Conservation (phyloP, 2,797 vertebrate species). For the Nothura maculosa region DNA sequence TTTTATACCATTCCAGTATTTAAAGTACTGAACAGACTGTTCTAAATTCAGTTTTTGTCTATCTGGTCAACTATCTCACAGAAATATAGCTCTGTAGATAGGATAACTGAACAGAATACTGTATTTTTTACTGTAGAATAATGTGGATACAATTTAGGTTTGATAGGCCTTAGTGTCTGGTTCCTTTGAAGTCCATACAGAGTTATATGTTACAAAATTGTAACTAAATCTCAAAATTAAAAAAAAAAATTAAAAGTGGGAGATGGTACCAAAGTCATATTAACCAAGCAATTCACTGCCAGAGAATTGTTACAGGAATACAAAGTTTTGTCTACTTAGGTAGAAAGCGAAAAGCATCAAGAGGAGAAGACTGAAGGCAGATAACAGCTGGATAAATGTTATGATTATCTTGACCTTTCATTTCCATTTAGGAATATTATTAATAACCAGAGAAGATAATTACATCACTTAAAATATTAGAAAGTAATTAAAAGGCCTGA, state of each 20-base stretch:
- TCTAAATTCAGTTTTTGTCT: conserved; percentile 5
- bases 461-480: not conserved
- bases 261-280: not conserved
- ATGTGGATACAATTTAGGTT: rapidly evolving
- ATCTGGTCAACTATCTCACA: not conserved
- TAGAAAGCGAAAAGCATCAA: not conserved
- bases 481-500: not conserved
- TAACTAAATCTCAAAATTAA: not conserved
- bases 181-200: not conserved
- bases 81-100: not conserved
- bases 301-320: rapidly evolving
- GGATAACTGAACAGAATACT: not conserved
- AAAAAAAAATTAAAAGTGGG: not conserved
- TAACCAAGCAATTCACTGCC: not conserved
- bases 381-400: not conserved
- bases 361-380: not conserved
- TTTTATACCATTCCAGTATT: not conserved
- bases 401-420: not conserved
- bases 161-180: not conserved
- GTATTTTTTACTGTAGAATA: not conserved
- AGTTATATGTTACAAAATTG: not conserved
- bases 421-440: not conserved
- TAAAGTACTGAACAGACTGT: not conserved
- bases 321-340: not conserved
- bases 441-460: not conserved